These are phyloP conservation scores for Hipparchia sbordonii DNA, from an alignment of 2,888 invertebrate species.

Conservation along the genomic window DNA sequence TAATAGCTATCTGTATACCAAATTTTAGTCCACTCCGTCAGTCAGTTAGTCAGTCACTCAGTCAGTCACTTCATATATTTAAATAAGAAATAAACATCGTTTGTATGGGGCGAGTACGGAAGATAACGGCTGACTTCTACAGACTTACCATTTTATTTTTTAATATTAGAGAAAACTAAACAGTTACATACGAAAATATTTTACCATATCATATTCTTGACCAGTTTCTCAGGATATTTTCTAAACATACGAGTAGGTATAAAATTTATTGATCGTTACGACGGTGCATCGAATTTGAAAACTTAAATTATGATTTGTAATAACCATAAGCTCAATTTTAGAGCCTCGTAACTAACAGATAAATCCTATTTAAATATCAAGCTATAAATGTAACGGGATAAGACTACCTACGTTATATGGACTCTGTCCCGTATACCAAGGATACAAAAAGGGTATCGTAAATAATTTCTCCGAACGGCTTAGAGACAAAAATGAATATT, in stretches of 20 bases:
- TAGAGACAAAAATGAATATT: not conserved
- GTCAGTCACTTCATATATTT: too few species aligned
- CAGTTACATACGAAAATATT: not conserved
- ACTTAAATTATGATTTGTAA: conserved; percentile 33
- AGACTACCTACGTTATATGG: conserved; percentile 14
- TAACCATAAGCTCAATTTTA: conserved; percentile 35
- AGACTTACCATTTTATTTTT: too few species aligned
- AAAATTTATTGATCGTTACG: conserved; percentile 27
- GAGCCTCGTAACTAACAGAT: conserved; percentile 33
- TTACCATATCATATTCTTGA: conserved; percentile 2
- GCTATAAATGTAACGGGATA: conserved; percentile 36
- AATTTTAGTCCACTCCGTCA: too few species aligned
- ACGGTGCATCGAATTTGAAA: conserved; percentile 24
- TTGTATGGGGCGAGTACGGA: too few species aligned
- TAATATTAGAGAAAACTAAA: not conserved
- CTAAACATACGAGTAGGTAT: not conserved
- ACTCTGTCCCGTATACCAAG: not conserved
- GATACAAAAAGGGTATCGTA: not conserved
- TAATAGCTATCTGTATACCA: too few species aligned
- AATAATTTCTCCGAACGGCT: conserved; percentile 1
- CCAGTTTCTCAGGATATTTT: conserved; percentile 13
- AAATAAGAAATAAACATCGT: too few species aligned
- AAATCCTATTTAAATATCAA: conserved; percentile 33
- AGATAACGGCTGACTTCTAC: too few species aligned
- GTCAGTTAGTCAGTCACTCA: too few species aligned